A percentile compares a stretch with the other conserved stretches of the same genome.
Conservation (phyloP, 2,888 invertebrate genomes). For the Eueremaeus valkanovi region DNA sequence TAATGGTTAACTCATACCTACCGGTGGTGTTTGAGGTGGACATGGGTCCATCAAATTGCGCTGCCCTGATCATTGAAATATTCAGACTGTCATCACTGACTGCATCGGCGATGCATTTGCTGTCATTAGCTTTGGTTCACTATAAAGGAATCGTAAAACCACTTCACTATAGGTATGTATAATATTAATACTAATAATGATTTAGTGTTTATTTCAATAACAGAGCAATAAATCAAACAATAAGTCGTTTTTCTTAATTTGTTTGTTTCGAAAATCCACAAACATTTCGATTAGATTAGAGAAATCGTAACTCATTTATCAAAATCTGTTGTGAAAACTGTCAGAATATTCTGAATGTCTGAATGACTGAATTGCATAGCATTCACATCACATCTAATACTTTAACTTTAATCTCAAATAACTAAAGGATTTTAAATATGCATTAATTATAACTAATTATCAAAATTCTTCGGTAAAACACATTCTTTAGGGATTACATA, state of each 20-base stretch:
- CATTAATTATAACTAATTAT: no score
- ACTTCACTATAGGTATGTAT: conserved; percentile 56
- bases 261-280: background rate
- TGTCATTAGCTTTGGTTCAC: conserved; percentile 63
- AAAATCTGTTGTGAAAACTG: no score
- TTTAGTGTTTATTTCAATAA: background rate
- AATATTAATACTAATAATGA: background rate
- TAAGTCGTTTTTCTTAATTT: background rate
- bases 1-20: conserved; percentile 59
- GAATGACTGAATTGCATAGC: no score
- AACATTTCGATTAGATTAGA: background rate
- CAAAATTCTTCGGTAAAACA: no score
- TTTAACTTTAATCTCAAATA: no score
- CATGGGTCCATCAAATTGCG: conserved; percentile 47
- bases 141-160: conserved; percentile 63
- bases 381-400: no score
- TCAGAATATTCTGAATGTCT: no score
- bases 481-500: no score
- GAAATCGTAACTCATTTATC: background rate
- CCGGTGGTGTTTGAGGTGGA: conserved; percentile 52
- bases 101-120: conserved; percentile 62
- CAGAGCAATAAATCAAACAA: background rate
- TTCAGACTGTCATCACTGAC: conserved; percentile 60
- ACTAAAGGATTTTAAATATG: no score
- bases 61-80: conserved; percentile 52